Percentiles rank a stretch among this genome's conserved stretches.
Conservation (phyloP, 2,888 invertebrate genomes). For the Temnothorax unifasciatus region DNA sequence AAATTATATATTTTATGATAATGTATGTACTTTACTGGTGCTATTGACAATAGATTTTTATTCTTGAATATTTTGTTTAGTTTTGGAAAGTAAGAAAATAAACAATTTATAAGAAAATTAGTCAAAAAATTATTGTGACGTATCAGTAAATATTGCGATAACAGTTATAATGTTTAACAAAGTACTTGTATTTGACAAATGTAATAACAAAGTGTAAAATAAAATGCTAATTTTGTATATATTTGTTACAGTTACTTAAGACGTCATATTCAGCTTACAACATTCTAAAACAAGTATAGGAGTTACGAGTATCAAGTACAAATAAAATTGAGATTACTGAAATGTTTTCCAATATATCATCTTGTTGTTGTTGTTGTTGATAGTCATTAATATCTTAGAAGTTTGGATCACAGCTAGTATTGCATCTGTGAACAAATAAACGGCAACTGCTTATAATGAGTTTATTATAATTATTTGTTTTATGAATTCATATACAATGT, state of each 20-base stretch:
- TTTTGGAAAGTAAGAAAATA: not conserved
- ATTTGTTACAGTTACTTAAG: slow-evolving; percentile 43
- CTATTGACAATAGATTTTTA: not conserved
- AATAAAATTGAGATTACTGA: not conserved
- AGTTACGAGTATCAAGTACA: not conserved
- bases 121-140: not conserved
- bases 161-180: not conserved
- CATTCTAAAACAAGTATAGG: slow-evolving; percentile 28
- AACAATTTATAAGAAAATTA: not conserved
- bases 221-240: not conserved
- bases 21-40: not conserved
- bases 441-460: not conserved
- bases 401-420: not conserved
- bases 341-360: not conserved
- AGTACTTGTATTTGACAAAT: not conserved
- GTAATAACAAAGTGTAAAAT: not conserved
- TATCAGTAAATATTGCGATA: not conserved
- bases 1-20: not conserved
- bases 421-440: slow-evolving; percentile 6
- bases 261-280: slow-evolving; percentile 46
- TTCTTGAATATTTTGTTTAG: not conserved
- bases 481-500: not conserved
- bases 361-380: not conserved
- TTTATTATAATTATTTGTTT: not conserved
- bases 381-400: slow-evolving; percentile 8